phyloP scores from a whole-genome alignment of 2,888 invertebrate species.

The Caradrina clavipalpis region DNA sequence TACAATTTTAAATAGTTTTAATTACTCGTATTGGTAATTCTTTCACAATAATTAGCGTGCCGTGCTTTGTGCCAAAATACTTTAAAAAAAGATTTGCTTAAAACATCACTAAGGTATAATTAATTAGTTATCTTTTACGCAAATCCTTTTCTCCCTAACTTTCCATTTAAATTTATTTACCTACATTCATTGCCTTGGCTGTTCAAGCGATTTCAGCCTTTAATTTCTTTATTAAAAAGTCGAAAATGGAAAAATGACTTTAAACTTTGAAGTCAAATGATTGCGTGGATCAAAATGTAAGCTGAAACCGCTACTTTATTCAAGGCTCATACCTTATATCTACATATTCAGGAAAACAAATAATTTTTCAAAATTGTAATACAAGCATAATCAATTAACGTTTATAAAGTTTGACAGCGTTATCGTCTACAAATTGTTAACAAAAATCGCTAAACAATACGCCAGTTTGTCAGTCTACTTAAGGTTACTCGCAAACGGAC shows the following conservation, averaged over 20 bases:
- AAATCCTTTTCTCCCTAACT: conserved; percentile 6
- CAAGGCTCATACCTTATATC: conserved; percentile 14
- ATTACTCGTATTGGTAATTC: conserved; percentile 5
- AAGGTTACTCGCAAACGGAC: conserved; percentile 7
- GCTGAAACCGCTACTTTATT: conserved; percentile 8
- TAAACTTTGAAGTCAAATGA: background rate
- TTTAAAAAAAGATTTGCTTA: conserved; percentile 24
- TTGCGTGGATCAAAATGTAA: background rate
- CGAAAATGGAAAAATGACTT: background rate
- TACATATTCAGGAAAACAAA: conserved; percentile 50
- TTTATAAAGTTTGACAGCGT: conserved; percentile 32
- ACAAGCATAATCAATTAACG: conserved; percentile 62
- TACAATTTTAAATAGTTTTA: conserved; percentile 36
- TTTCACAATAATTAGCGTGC: conserved; percentile 28
- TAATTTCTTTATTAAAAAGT: background rate
- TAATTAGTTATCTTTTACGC: background rate
- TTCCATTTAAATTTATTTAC: conserved; percentile 4
- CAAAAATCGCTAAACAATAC: conserved; percentile 51
- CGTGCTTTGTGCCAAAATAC: conserved; percentile 53
- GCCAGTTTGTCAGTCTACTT: conserved; percentile 52
- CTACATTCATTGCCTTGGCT: conserved; percentile 1
- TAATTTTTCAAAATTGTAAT: conserved; percentile 37
- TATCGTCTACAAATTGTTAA: conserved; percentile 44
- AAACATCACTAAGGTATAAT: background rate
- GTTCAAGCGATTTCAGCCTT: conserved; percentile 15